Conservation (phyloP, 2,113 vertebrate species). For the Coturnix japonica region DNA sequence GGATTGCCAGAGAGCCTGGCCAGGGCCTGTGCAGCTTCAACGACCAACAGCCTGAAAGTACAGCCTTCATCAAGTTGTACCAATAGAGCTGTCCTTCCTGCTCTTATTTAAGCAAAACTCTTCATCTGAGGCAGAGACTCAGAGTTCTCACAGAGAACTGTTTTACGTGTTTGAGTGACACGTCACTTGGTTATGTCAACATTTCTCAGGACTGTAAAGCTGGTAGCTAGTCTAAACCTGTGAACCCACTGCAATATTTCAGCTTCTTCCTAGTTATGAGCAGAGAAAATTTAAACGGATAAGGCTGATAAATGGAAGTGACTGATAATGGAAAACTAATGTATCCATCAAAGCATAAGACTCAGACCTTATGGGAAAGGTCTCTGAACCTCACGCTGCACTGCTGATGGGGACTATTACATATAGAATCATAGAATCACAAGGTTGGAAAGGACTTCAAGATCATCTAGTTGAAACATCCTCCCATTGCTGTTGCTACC, state of each 20-base stretch:
- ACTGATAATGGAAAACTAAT: neutral
- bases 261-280: neutral
- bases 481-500: no score
- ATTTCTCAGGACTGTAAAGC: neutral
- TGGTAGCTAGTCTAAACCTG: neutral
- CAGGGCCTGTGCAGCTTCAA: slow-evolving; percentile 1
- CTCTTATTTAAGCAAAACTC: slow-evolving; percentile 29
- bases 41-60: neutral
- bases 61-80: neutral
- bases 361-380: neutral
- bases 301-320: neutral
- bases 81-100: slow-evolving; percentile 4
- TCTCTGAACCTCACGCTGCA: neutral
- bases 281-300: neutral
- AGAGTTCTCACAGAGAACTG: neutral
- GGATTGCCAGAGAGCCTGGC: neutral
- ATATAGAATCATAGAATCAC: no score
- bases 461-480: no score
- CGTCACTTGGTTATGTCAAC: neutral
- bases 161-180: slow-evolving; percentile 26
- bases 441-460: no score
- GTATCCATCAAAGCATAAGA: neutral
- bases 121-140: neutral
- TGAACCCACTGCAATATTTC: neutral
- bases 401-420: neutral